phyloP scores from a whole-genome alignment of 1,140 invertebrate genomes.

The Whitmania pigra region DNA sequence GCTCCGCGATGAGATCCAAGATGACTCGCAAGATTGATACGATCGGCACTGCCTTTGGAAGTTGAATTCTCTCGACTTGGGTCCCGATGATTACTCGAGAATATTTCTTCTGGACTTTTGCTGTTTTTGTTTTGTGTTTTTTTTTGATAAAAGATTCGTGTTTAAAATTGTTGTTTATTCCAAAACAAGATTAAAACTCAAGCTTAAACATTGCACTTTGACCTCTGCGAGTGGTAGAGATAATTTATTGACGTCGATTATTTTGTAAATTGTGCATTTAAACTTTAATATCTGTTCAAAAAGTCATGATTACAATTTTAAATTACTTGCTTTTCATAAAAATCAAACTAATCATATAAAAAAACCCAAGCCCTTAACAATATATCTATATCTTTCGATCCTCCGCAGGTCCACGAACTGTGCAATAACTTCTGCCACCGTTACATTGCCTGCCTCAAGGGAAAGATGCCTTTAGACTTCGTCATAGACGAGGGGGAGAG shows the following conservation, averaged over 20 bases:
- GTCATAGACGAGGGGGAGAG: conserved; percentile 95
- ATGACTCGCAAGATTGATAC: too few relatives aligned
- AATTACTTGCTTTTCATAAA: too few relatives aligned
- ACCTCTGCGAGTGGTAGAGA: neutral
- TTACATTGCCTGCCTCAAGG: conserved; percentile 98
- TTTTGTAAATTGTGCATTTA: too few relatives aligned
- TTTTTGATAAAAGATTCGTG: neutral
- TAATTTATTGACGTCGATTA: too few relatives aligned
- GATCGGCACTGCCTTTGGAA: neutral
- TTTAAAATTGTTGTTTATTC: too few relatives aligned
- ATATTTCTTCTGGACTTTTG: neutral
- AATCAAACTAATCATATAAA: too few relatives aligned
- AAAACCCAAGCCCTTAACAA: too few relatives aligned
- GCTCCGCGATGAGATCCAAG: too few relatives aligned
- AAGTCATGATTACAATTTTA: too few relatives aligned
- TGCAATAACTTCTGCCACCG: conserved; percentile 99
- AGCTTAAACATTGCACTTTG: neutral
- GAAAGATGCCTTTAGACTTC: conserved; percentile 99
- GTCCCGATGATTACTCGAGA: neutral
- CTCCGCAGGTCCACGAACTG: conserved; percentile 85
- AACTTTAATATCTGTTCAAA: too few relatives aligned
- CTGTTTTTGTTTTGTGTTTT: neutral
- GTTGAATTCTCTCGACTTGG: neutral
- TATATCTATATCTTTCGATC: neutral
- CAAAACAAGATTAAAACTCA: too few relatives aligned